Conservation (phyloP, 2,888 invertebrate genomes). For the Dynastes hyllus region DNA sequence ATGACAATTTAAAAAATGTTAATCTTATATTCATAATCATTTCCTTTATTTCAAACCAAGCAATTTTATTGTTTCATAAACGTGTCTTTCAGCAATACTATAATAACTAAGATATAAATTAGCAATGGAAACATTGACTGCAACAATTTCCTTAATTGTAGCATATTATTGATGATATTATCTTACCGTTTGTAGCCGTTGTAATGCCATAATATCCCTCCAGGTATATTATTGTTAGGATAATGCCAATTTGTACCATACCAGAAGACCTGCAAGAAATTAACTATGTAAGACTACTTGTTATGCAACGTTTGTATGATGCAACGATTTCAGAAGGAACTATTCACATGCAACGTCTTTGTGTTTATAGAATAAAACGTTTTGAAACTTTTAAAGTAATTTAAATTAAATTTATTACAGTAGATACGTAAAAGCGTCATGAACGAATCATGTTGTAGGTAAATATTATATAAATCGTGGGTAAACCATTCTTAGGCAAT, state of each 20-base stretch:
- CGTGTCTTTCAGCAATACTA: not conserved
- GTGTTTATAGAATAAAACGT: not conserved
- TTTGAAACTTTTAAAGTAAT: slow-evolving; percentile 22
- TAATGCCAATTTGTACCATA: slow-evolving; percentile 24
- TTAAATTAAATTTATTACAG: slow-evolving; percentile 11
- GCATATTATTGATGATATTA: slow-evolving; percentile 9
- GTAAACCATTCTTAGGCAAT: not conserved
- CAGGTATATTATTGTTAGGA: slow-evolving; percentile 17
- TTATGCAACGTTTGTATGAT: slow-evolving; percentile 8
- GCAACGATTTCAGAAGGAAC: not conserved
- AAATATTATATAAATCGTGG: not conserved
- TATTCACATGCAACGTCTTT: not conserved
- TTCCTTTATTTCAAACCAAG: not conserved
- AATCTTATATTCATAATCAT: no score
- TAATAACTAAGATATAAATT: not conserved
- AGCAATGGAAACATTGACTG: not conserved
- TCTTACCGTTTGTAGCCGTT: slow-evolving; percentile 18
- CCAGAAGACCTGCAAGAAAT: slow-evolving; percentile 31
- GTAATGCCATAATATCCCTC: slow-evolving; percentile 7
- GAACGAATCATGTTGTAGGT: not conserved
- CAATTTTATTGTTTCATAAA: not conserved
- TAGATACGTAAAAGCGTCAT: not conserved
- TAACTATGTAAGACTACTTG: slow-evolving; percentile 1
- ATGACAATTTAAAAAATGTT: no score
- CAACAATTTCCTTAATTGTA: slow-evolving; percentile 16